phyloP scores from a whole-genome alignment of 2,113 vertebrate genomes.

The Myiopsitta monachus region DNA sequence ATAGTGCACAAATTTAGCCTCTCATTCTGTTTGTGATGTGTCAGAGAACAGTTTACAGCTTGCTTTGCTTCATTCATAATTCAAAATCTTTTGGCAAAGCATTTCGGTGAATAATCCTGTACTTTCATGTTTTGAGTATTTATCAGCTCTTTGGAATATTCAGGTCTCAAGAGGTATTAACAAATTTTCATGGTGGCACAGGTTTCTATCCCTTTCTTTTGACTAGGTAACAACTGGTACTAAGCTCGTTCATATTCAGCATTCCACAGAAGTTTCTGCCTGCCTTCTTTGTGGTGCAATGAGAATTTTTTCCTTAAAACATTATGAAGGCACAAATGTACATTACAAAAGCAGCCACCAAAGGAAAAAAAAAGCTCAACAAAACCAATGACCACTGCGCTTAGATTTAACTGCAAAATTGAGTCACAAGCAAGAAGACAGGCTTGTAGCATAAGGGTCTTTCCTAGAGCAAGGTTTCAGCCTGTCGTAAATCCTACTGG shows the following conservation, averaged over 20 bases:
- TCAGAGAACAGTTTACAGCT: conserved; percentile 3
- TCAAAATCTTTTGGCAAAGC: conserved; percentile 1
- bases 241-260: not conserved
- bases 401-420: not conserved
- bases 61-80: conserved; percentile 45
- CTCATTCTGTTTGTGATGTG: conserved; percentile 5
- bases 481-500: not conserved
- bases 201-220: not conserved
- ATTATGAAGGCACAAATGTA: not conserved
- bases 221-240: not conserved
- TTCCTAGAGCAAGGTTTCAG: not conserved
- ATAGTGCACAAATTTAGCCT: conserved; percentile 32
- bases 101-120: not conserved
- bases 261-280: not conserved
- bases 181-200: not conserved
- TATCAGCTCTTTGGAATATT: not conserved
- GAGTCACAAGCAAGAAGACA: not conserved
- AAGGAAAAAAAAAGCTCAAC: not conserved
- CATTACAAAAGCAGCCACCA: not conserved
- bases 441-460: not conserved
- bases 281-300: not conserved
- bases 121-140: not conserved
- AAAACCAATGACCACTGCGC: not conserved
- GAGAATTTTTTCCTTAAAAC: not conserved
- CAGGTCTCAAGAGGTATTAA: not conserved